Evolutionary conservation across 2,888 invertebrate species (phyloP), one percentile per base, ranked within the genome.

Genomic region (Yponomeuta evonymella): DNA sequence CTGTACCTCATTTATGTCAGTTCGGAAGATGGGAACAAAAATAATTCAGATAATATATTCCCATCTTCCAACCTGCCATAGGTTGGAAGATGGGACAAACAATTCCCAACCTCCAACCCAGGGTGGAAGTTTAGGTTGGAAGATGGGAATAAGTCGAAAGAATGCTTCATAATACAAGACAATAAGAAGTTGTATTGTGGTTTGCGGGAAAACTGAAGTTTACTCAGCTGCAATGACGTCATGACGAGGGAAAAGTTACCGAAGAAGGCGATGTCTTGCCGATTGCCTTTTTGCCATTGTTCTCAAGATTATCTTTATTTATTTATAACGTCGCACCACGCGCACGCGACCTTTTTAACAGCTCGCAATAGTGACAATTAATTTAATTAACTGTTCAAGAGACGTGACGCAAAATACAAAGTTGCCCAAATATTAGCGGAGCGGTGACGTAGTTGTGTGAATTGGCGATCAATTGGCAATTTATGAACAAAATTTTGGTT

Each of bases 211-310:
- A 80, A 75, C 73, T 71, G 70, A 66, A 62, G 77, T 84, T 80
- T 81, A 74, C 75, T 76, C 84, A 84, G 83, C 78, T 81, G 84
- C 65, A 63, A 71, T 81, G 82, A 82, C 83, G 83, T 82, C 81
- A 79, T 71, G 72, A 75, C 76, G 76, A 76, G 36, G 10, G 33
- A 30, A 75, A 75, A 65, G 33, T 10, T 29, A 30, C 33, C 15
- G 51, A 58, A 58, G 51, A 58, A 15, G 51, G 51, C 43, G 1
- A 63, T 33, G 65, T 30, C 29, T 30, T 33, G 29, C 65, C 65
- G 29, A 30, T 11, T 30, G 65, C 29, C 33, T 1, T 30, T 65
- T 30, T 64, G 10, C 10, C 64, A 65, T 65, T 65, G 33, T 58
- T 15, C 51, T 15, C 3, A 15, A 2, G 51, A 58, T 3, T 58